Evolutionary conservation across 2,797 vertebrate species (phyloP), one percentile per base, ranked within the genome.

Genomic region (Parauchenoglanis ngamensis): DNA sequence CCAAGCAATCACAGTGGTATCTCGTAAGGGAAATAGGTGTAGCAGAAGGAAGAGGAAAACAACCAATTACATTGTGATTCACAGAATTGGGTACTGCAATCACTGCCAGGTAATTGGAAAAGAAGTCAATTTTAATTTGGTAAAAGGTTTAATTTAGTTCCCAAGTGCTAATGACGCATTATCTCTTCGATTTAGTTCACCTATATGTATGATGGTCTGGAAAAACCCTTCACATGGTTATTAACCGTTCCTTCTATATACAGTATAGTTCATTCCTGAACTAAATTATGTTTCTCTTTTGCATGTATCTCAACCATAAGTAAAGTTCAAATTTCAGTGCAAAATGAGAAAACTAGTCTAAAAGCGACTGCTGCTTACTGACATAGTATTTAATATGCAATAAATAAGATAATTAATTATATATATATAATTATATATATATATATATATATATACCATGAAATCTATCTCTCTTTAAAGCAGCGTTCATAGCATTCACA

Each of bases 1-100:
- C 91, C 92, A 93, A 93, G 92, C 90, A 92, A 88, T 93, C 84
- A 87, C 87, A 68, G 89, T 92, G 92, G 93, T 86, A 90, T 90
- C 87, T 40, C 3, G 87, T 40, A 78, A 7, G 28, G 77, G 87
- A 84, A 90, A 86, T 89, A 91, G 88, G 90, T 87, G 82, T 80
- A 87, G 82, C 81, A 82, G 85, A 87, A 70, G n/a, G 79, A 31
- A 85, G 23, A 88, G 61, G 54, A 49, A 40, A 83, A 77, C 67
- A 75, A 85, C 52, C 10, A 28, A 79, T 31, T 82, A 85, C 67
- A 44, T 17, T 84, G 25, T 35, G 44, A 84, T 57, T 87, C 59
- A 65, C 80, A 67, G 59, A 83, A 68, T 1, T 65, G 63, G 44
- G 35, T 49, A 49, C 21, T 49, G 15, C 44, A 49, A 52, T 67